phyloP scores from a whole-genome alignment of 2,797 vertebrate genomes.

The Thamnophis elegans region DNA sequence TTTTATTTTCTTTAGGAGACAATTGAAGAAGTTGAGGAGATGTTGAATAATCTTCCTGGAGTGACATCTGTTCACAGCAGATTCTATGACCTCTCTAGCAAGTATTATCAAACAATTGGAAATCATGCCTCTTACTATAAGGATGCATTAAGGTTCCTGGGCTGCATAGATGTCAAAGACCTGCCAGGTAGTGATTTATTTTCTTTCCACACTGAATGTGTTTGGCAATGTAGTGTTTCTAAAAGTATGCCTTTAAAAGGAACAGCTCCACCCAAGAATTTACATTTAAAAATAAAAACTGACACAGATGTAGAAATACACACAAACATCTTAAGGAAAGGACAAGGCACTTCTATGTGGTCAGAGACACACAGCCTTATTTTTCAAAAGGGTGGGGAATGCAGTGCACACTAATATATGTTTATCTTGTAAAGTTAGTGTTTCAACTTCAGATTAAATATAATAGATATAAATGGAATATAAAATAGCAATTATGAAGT shows the following conservation, averaged over 20 bases:
- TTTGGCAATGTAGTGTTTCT: fast-evolving
- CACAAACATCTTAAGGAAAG: neutral
- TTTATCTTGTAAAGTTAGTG: neutral
- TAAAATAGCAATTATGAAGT: neutral
- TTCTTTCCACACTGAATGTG: fast-evolving
- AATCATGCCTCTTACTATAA: conserved; percentile 95
- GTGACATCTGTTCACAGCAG: conserved; percentile 95
- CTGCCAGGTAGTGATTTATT: conserved; percentile 78
- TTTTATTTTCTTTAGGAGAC: conserved; percentile 74
- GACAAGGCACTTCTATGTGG: neutral
- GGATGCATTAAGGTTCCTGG: conserved; percentile 91
- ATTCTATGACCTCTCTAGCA: conserved; percentile 97
- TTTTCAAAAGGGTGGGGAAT: neutral
- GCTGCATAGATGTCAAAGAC: conserved; percentile 92
- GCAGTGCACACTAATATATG: neutral
- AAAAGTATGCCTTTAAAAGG: neutral
- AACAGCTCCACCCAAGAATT: neutral
- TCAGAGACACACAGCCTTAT: neutral
- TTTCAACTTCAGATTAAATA: neutral
- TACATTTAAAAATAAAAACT: neutral
- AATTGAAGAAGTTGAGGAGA: conserved; percentile 92
- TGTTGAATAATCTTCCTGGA: conserved; percentile 86
- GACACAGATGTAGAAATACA: neutral
- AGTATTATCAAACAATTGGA: conserved; percentile 94
- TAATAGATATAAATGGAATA: neutral